A percentile compares a stretch with the other conserved stretches of the same genome.
Conservation (phyloP, 2,888 invertebrate genomes). For the Lacanobia oleracea region DNA sequence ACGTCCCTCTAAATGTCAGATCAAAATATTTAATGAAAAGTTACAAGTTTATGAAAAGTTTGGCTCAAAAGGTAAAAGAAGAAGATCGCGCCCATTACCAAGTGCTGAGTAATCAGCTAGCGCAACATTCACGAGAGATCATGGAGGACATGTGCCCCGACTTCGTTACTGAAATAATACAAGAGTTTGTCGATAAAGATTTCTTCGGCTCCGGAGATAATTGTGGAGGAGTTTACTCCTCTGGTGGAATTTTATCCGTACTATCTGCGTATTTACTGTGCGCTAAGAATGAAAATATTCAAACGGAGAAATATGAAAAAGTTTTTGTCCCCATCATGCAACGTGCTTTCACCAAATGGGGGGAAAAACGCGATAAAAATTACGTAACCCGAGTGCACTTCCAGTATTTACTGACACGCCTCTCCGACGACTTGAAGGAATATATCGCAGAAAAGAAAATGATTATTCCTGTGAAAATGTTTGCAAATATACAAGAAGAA, state of each 20-base stretch:
- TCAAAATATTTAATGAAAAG: constrained; percentile 75
- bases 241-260: constrained; percentile 62
- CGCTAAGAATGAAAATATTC: constrained; percentile 70
- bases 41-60: constrained; percentile 75
- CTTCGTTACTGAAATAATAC: constrained; percentile 73
- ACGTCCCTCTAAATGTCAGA: constrained; percentile 71
- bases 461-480: constrained; percentile 71
- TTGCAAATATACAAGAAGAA: constrained; percentile 66
- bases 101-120: constrained; percentile 60
- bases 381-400: constrained; percentile 65
- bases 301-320: constrained; percentile 73
- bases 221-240: constrained; percentile 27
- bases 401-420: constrained; percentile 63
- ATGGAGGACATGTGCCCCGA: constrained; percentile 73
- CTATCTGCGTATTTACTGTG: constrained; percentile 75
- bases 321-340: constrained; percentile 74
- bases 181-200: constrained; percentile 70
- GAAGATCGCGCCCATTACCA: constrained; percentile 62
- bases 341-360: constrained; percentile 69
- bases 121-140: constrained; percentile 68
- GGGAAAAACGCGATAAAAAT: constrained; percentile 60
- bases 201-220: constrained; percentile 59
- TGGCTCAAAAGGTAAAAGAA: constrained; percentile 60
- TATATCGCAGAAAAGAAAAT: constrained; percentile 64
- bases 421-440: constrained; percentile 69